Evolutionary conservation across 2,888 invertebrate genomes (phyloP), one percentile per base, ranked within the genome.

Genomic region (Eristalis arbustorum): DNA sequence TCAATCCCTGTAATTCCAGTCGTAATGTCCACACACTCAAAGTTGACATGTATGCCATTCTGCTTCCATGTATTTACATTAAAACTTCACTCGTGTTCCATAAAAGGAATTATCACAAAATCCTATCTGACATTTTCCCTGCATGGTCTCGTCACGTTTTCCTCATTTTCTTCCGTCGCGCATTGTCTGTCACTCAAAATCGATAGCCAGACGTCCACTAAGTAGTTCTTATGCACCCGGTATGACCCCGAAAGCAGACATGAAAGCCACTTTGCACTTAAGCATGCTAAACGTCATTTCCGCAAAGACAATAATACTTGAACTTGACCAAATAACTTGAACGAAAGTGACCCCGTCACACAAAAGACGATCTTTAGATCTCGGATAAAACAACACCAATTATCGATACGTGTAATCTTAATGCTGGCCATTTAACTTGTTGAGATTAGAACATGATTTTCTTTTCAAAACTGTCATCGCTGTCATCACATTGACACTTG

Each of bases 311-410:
- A 74, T 63, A 59, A 59, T 23, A 31, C 80, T 74, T 81, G 80
- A 81, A 81, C 80, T 81, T 81, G 80, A 69, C 74, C 80, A 61
- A 75, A 73, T 59, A 67, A 73, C 69, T 68, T 80, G 80, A 80
- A 80, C 80, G 31, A 63, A 66, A 40, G 23, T 14, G 42, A 23
- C 59, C 59, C 14, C 59, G 59, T 25, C 25, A 23, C 23, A 49
- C 31, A 31, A 31, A 31, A 31, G 31, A 6, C 59, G n/a, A 5
- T 23, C 59, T 22, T 18, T 37, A 56, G 22, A 56, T 42, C 40
- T 66, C 2, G 22, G 56, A 68, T 56, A 68, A 56, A n/a, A 56
- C 13, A 18, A 34, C 28, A 22, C 4, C 56, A 28, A 28, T 56
- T 34, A 22, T 25, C 59, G 13, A n/a, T 0, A 8, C n/a, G 25